Base-by-base conservation (phyloP, 1,140 invertebrate species). In the honey bee (Apis mellifera) region DNA sequence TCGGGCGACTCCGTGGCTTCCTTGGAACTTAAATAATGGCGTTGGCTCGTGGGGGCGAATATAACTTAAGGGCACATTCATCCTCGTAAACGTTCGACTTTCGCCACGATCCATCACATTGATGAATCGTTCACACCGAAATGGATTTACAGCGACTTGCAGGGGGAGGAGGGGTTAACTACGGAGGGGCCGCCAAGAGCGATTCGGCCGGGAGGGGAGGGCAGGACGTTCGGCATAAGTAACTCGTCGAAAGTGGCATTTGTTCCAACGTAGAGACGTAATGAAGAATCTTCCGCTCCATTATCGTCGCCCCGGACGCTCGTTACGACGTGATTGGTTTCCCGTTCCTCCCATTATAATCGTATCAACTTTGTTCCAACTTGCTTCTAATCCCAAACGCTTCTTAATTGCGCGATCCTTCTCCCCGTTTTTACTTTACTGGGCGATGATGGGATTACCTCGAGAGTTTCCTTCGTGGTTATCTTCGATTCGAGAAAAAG, bases 41-140 rank as follows among this genome's bases (percentile, higher is more conserved):
- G 80, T 87, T 75, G 65, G 73, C 50, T 65, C 73, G 62, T 73
- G 77, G 57, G 57, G 23, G 60, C 52, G 77, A 84, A 82, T 87
- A 78, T 87, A 87, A 74, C 79, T 76, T 78, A 74, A 73, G 65
- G 78, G 64, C 65, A 75, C 86, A 85, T 88, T 88, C 82, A 87
- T 85, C 48, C 86, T 81, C 73, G 78, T 86, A 84, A 88, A 88
- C 62, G 70, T 78, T 87, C 66, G 83, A 85, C 62, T 70, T 85
- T 83, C 79, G 78, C 62, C 83, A 68, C 86, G 86, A 88, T 88
- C 80, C 79, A 88, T 88, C 86, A 88, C 72, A 85, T 88, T 88
- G 87, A 88, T 80, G 84, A 88, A 88, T 88, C 72, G 86, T 69
- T 88, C 74, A 73, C 70, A 72, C 68, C 80, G 32, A 72, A 87